Evolutionary conservation across 2,113 vertebrate species (phyloP), one percentile per base, ranked within the genome.

Genomic region (Hemibagrus wyckioides): DNA sequence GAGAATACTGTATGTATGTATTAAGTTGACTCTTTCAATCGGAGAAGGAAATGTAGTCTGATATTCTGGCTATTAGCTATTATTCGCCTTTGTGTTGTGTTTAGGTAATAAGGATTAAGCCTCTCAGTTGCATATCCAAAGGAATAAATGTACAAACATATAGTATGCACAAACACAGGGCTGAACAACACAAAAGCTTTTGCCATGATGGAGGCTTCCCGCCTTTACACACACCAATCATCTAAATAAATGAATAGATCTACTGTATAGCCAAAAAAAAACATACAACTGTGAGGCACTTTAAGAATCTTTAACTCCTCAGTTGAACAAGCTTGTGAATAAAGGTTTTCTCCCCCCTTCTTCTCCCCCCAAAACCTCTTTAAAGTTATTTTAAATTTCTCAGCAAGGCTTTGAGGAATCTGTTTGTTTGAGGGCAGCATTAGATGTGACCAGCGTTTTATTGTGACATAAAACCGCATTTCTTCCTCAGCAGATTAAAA

Each of bases 351-450:
- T 96, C 88, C 81, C 89, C 96, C 94, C 96, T 95, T 44, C 80
- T 91, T 73, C 79, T 95, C 94, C 96, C 95, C 90, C 91, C 90
- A 96, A 93, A 94, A 96, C 93, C 96, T 97, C 97, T 98, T 99
- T 97, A 97, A 99, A 99, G 97, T 99, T 99, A 98, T 99, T 99
- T 98, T 96, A 97, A 97, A 99, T 97, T 99, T 97, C 96, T 97
- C 97, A 98, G 97, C 97, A 96, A 97, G 96, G 97, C 97, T 99
- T 99, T 99, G 96, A 97, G 97, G 98, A 98, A 99, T 98, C 97
- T 99, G 98, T 99, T 99, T 99, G 98, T 99, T 99, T 99, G 98
- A 99, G 98, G 98, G 98, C 98, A 99, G 98, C 97, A 99, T 99
- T 99, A 99, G 97, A 99, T 99, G 98, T 98, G 98, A 99, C 98